These are phyloP conservation scores for Notiomystis cincta DNA, from an alignment of 2,113 vertebrate species.

Conservation along the genomic window DNA sequence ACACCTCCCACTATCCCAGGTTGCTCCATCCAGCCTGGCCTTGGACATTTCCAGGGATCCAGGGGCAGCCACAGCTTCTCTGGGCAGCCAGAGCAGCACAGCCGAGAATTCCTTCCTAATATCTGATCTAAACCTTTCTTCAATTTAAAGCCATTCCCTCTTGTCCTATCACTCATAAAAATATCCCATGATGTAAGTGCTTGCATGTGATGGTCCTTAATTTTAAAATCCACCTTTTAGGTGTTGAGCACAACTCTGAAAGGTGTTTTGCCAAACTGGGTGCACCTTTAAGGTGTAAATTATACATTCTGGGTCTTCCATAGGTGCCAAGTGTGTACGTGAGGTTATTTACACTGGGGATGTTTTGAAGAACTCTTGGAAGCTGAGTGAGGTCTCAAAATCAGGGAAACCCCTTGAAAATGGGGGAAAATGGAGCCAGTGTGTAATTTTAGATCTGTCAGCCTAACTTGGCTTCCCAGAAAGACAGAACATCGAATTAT, in stretches of 20 bases:
- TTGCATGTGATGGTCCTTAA: not conserved
- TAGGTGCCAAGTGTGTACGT: fast-evolving
- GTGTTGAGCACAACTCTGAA: not conserved
- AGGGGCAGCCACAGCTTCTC: not conserved
- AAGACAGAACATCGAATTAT: conserved; percentile 52
- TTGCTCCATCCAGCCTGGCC: not conserved
- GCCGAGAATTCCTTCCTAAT: not conserved
- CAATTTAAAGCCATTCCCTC: not conserved
- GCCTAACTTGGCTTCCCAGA: conserved; percentile 11
- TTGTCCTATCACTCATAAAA: not conserved
- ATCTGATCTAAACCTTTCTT: not conserved
- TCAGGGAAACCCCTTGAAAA: not conserved
- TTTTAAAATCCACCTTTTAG: not conserved
- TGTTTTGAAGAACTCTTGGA: not conserved
- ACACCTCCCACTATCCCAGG: not conserved
- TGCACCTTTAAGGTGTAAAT: not conserved
- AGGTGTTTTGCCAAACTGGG: not conserved
- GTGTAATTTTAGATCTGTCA: conserved; percentile 49
- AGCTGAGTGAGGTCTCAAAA: not conserved
- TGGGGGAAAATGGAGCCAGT: not conserved
- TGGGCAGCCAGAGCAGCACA: not conserved
- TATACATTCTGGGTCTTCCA: not conserved
- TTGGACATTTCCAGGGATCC: not conserved
- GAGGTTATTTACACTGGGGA: not conserved
- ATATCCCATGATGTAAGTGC: fast-evolving